These are phyloP conservation scores for Lethenteron reissneri DNA, from an alignment of 2,113 vertebrate genomes.

Conservation along the genomic window DNA sequence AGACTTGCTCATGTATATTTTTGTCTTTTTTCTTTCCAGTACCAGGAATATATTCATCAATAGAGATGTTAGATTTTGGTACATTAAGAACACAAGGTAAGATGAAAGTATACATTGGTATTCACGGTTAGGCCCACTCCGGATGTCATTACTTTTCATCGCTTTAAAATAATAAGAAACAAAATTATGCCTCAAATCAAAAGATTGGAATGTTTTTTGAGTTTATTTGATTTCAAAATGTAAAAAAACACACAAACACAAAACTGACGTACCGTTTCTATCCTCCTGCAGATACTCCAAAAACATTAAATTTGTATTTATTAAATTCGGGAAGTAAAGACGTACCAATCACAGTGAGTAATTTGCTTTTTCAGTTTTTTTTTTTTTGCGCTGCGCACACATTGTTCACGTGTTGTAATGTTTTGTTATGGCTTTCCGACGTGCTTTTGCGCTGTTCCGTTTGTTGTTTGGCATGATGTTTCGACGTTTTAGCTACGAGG, in stretches of 20 bases:
- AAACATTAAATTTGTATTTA: slow-evolving; percentile 86
- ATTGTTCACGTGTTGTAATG: slow-evolving; percentile 5
- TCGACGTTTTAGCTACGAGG: not conserved
- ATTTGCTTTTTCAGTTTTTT: slow-evolving; percentile 14
- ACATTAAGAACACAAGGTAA: slow-evolving; percentile 84
- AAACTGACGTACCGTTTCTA: not conserved
- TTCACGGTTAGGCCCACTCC: not conserved
- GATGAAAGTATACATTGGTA: not conserved
- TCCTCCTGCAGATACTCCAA: slow-evolving; percentile 61
- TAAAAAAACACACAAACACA: not conserved
- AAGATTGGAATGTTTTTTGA: not conserved
- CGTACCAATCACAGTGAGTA: slow-evolving; percentile 79
- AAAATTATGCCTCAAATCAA: no score
- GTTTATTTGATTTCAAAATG: slow-evolving; percentile 12
- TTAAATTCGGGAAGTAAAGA: slow-evolving; percentile 98
- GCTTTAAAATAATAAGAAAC: no score
- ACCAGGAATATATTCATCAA: slow-evolving; percentile 52
- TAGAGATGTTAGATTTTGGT: slow-evolving; percentile 95
- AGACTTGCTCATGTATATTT: not conserved
- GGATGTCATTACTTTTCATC: no score
- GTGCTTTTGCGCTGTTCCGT: slow-evolving; percentile 2
- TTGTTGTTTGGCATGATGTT: slow-evolving; percentile 5
- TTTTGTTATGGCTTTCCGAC: not conserved
- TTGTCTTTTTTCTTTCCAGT: slow-evolving; percentile 19
- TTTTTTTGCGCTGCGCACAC: slow-evolving; percentile 13